These are phyloP conservation scores for Triplophysa dalaica DNA, from an alignment of 2,113 vertebrate genomes.

Conservation along the genomic window DNA sequence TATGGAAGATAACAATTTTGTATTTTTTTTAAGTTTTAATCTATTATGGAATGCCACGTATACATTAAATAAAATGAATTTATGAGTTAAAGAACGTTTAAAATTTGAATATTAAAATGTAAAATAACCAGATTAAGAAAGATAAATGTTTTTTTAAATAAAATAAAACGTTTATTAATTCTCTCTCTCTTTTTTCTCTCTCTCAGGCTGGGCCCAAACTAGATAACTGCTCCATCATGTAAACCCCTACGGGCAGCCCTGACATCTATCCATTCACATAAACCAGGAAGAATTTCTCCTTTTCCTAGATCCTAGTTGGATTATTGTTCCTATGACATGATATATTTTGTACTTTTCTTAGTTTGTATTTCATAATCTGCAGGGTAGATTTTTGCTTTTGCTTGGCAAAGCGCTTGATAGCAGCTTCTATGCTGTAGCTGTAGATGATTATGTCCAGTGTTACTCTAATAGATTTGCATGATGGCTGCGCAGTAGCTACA, in stretches of 20 bases:
- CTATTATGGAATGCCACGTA: too few relatives aligned
- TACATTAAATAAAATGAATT: too few relatives aligned
- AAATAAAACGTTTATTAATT: neutral
- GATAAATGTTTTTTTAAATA: neutral
- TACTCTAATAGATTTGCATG: slow-evolving; percentile 59
- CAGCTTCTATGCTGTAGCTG: slow-evolving; percentile 48
- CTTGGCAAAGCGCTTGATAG: slow-evolving; percentile 50
- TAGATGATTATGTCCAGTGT: slow-evolving; percentile 44
- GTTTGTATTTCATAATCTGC: slow-evolving; percentile 66
- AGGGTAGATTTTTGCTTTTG: slow-evolving; percentile 59
- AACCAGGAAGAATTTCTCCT: slow-evolving; percentile 8
- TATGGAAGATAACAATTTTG: too few relatives aligned
- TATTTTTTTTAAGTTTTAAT: too few relatives aligned
- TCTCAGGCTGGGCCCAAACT: slow-evolving; percentile 65
- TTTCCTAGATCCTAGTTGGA: slow-evolving; percentile 49
- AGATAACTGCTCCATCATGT: slow-evolving; percentile 77
- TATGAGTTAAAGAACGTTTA: too few relatives aligned
- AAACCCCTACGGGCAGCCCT: slow-evolving; percentile 45
- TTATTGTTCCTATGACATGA: slow-evolving; percentile 47
- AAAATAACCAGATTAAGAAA: too few relatives aligned
- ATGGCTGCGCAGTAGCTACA: slow-evolving; percentile 53
- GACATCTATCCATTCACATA: slow-evolving; percentile 47
- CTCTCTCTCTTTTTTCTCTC: slow-evolving; percentile 9
- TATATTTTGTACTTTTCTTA: slow-evolving; percentile 55
- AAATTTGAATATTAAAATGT: too few relatives aligned